A percentile compares a stretch with the other conserved stretches of the same genome.
Conservation (phyloP, 1,140 invertebrate species). For the Papilio aristodemus region DNA sequence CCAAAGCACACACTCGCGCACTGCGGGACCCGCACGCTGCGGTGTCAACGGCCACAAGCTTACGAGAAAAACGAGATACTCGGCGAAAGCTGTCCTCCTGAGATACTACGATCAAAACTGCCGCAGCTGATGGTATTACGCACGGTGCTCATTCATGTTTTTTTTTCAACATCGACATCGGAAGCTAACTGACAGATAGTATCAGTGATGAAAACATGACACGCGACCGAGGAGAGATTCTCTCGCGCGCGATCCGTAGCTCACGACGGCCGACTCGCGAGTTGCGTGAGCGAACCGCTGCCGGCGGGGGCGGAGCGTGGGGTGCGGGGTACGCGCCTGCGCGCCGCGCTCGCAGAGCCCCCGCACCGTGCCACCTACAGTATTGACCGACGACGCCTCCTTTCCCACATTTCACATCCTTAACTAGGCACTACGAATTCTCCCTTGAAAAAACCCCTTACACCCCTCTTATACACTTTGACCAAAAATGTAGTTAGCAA, state of each 20-base stretch:
- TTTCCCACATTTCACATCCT: conserved; percentile 77
- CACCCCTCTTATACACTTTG: conserved; percentile 62
- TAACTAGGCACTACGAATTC: conserved; percentile 74
- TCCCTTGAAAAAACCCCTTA: conserved; percentile 73
- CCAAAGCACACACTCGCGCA: conserved; percentile 78
- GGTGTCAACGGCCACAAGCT: conserved; percentile 77
- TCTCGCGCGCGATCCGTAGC: conserved; percentile 67
- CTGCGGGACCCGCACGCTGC: conserved; percentile 77
- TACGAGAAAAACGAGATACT: conserved; percentile 70
- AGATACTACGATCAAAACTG: conserved; percentile 25
- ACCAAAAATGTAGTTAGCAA: conserved; percentile 52
- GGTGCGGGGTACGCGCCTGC: conserved; percentile 57
- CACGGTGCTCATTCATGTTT: conserved; percentile 59
- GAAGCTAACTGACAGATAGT: conserved; percentile 56
- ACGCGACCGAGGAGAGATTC: conserved; percentile 65
- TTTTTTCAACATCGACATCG: conserved; percentile 42
- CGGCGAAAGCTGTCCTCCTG: conserved; percentile 64
- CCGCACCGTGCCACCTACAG: conserved; percentile 72
- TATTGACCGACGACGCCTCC: conserved; percentile 79
- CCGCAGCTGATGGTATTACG: background rate
- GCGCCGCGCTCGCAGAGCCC: conserved; percentile 59
- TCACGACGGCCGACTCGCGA: conserved; percentile 73
- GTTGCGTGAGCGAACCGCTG: conserved; percentile 68
- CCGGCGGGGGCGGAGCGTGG: conserved; percentile 41
- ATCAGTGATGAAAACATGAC: conserved; percentile 74